Percentiles rank a stretch among this genome's conserved stretches.
These are phyloP conservation scores for Macropodus opercularis DNA, from an alignment of 2,797 vertebrate species.

Conservation along the genomic window DNA sequence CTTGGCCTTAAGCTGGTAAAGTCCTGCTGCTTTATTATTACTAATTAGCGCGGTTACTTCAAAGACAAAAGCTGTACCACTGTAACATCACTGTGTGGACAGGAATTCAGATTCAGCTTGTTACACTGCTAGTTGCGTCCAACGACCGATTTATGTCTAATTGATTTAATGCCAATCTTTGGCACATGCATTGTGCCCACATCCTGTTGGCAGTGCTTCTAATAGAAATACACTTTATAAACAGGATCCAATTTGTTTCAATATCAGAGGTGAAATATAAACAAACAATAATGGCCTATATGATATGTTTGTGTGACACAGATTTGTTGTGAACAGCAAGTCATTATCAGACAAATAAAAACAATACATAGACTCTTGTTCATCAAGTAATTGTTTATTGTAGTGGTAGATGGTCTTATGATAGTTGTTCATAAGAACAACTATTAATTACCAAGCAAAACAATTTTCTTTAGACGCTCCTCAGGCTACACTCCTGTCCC, in stretches of 20 bases:
- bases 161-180: constrained; percentile 26
- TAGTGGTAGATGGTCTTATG: too few species aligned
- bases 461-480: too few species aligned
- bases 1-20: neutral
- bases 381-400: too few species aligned
- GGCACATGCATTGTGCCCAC: constrained; percentile 1
- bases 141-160: constrained; percentile 19
- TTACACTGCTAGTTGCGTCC: constrained; percentile 9
- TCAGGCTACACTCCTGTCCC: too few species aligned
- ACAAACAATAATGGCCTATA: constrained; percentile 1
- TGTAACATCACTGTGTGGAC: constrained; percentile 1
- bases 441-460: too few species aligned
- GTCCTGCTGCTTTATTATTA: constrained; percentile 4
- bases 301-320: constrained; percentile 4
- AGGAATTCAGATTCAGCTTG: constrained; percentile 5
- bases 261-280: constrained; percentile 17
- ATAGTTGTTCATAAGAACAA: too few species aligned
- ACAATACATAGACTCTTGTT: too few species aligned
- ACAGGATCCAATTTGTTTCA: neutral
- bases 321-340: too few species aligned
- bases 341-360: too few species aligned
- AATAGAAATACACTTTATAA: constrained; percentile 16
- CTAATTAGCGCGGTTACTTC: constrained; percentile 15
- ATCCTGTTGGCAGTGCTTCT: constrained; percentile 8
- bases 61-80: constrained; percentile 10